Base-by-base conservation (phyloP, 2,113 vertebrate genomes). In the Megatriorchis doriae region DNA sequence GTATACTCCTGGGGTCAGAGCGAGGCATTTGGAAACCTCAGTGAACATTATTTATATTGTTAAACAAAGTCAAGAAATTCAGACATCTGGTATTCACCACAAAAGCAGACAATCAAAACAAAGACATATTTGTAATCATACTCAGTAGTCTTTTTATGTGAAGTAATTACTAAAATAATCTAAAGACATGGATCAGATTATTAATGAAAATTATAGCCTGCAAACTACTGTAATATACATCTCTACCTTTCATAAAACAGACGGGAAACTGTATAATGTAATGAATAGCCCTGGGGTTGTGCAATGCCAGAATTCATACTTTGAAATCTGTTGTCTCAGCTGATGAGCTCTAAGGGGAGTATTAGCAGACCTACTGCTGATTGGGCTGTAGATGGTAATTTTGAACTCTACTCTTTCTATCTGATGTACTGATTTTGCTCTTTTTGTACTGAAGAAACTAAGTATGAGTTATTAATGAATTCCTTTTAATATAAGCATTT, bases 141-240 rank as follows among this genome's bases (percentile, higher is more conserved):
- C 83, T 96, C 93, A 47, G 85, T 73, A 78, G 94, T 40, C 79
- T 90, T 96, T 96, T 93, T 86, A 95, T 90, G 96, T 58, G 93
- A 52, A 63, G 70, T 92, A 95, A 96, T 96, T 95, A 72, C 84
- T 61, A 88, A 97, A 96, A 96, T 97, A 95, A 97, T 96, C 68
- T 14, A 40, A 82, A 95, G 86, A 36, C 84, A 23, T 77, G 95
- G 94, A 70, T 83, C 81, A 58, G 93, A 62, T 94, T 94, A 89
- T 92, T 91, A 95, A 96, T 86, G 83, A 52, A 91, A 82, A 77
- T 4, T 0, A 67, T 22, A 50, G 71, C 72, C 84, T 43, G 83
- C 65, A n/a, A 87, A 83, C 61, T 65, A 29, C 65, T 31, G 87
- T 50, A 56, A 72, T 63, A 17, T 19, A 50, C 86, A 84, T 81